Evolutionary conservation across 2,797 vertebrate species (phyloP).

Genomic region (Phaenicophaeus curvirostris): DNA sequence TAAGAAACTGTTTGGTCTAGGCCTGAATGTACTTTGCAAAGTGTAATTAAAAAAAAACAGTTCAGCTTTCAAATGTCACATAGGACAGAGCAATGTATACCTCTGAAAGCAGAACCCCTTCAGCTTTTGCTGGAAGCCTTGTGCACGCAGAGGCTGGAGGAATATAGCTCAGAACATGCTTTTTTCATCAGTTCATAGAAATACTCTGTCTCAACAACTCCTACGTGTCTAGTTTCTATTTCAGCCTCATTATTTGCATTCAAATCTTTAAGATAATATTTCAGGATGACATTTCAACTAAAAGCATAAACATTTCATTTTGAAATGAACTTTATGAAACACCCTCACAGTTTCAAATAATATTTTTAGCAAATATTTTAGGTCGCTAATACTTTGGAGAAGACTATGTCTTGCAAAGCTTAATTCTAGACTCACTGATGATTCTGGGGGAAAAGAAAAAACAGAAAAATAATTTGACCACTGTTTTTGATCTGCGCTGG

Average conservation of each 20-base stretch:
- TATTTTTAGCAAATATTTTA: neutral
- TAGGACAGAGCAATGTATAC: neutral
- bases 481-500: neutral
- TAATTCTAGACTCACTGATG: neutral
- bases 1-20: conserved; percentile 21
- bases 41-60: neutral
- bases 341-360: neutral
- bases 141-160: accelerated
- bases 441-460: neutral
- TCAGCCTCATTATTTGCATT: neutral
- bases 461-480: neutral
- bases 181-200: neutral
- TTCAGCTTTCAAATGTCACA: neutral
- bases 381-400: neutral
- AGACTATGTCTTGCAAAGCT: neutral
- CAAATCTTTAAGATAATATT: neutral
- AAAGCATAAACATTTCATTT: neutral
- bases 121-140: neutral
- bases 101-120: neutral
- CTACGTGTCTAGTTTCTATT: neutral
- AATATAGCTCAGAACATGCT: neutral
- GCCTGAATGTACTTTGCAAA: neutral
- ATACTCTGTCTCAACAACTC: neutral
- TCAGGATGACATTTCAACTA: neutral
- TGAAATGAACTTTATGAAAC: neutral